Conservation (phyloP, 2,888 invertebrate species). For the Caradrina clavipalpis region DNA sequence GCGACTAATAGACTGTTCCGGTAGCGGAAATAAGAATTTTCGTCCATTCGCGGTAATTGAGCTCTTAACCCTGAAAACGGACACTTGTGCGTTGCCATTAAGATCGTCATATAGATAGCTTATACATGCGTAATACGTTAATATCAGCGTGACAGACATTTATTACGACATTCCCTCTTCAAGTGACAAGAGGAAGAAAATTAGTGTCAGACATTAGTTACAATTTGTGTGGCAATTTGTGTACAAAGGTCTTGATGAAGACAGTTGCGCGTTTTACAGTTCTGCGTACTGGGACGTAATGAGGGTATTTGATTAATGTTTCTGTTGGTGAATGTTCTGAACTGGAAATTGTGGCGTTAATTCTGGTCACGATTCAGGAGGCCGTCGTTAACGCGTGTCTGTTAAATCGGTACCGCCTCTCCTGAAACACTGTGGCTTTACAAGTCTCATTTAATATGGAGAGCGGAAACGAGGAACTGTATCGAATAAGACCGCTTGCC, state of each 20-base stretch:
- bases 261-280: slow-evolving; percentile 50
- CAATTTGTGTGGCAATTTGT: slow-evolving; percentile 61
- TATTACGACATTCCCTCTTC: slow-evolving; percentile 49
- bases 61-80: slow-evolving; percentile 55
- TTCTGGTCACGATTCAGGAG: slow-evolving; percentile 30
- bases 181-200: slow-evolving; percentile 57
- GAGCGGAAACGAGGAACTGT: slow-evolving; percentile 22
- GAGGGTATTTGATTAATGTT: slow-evolving; percentile 50
- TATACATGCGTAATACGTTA: slow-evolving; percentile 53
- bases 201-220: slow-evolving; percentile 63
- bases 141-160: slow-evolving; percentile 56
- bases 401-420: slow-evolving; percentile 5
- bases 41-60: slow-evolving; percentile 51
- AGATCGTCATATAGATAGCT: slow-evolving; percentile 58
- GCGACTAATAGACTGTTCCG: slow-evolving; percentile 22
- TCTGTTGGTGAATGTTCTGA: slow-evolving; percentile 11
- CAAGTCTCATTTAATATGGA: slow-evolving; percentile 33
- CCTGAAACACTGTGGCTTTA: slow-evolving; percentile 9
- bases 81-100: slow-evolving; percentile 45
- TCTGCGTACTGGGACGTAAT: slow-evolving; percentile 33
- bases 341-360: slow-evolving; percentile 29
- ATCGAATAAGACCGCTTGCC: background rate
- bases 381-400: slow-evolving; percentile 14
- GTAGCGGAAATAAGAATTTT: slow-evolving; percentile 52
- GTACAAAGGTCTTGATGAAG: slow-evolving; percentile 52